These are phyloP conservation scores for Bubo bubo DNA, from an alignment of 2,113 vertebrate species.

Conservation along the genomic window DNA sequence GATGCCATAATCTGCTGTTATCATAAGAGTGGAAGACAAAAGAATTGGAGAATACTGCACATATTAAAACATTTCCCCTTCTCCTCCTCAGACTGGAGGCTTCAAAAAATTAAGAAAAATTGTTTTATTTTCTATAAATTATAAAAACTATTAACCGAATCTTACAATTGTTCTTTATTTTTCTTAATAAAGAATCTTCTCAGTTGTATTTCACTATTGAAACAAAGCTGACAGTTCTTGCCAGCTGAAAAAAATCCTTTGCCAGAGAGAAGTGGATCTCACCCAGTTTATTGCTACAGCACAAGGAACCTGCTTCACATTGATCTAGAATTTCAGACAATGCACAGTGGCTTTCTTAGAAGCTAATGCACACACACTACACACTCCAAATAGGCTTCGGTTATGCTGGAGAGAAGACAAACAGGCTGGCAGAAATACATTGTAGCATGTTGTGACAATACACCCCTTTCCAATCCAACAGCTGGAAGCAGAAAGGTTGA, in stretches of 20 bases:
- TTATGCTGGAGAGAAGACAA: not conserved
- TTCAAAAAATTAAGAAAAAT: not conserved
- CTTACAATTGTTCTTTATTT: not conserved
- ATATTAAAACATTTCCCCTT: not conserved
- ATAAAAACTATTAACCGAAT: not conserved
- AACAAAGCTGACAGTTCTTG: not conserved
- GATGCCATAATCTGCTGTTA: not conserved
- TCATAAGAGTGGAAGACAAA: not conserved
- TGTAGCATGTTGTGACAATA: not conserved
- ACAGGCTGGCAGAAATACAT: not conserved
- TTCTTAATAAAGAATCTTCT: not conserved
- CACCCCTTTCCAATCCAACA: not conserved
- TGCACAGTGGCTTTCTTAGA: not conserved
- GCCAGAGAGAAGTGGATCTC: not conserved
- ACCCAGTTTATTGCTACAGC: not conserved
- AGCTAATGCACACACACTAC: not conserved
- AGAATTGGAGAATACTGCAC: not conserved
- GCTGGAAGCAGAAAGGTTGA: constrained; percentile 28
- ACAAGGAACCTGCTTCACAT: not conserved
- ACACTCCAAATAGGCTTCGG: not conserved
- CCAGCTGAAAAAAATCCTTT: not conserved
- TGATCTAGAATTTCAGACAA: not conserved
- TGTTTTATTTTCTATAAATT: not conserved
- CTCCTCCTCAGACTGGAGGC: not conserved
- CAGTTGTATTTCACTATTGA: not conserved